These are phyloP conservation scores for Troides helena DNA, from an alignment of 2,888 invertebrate genomes.

Conservation along the genomic window DNA sequence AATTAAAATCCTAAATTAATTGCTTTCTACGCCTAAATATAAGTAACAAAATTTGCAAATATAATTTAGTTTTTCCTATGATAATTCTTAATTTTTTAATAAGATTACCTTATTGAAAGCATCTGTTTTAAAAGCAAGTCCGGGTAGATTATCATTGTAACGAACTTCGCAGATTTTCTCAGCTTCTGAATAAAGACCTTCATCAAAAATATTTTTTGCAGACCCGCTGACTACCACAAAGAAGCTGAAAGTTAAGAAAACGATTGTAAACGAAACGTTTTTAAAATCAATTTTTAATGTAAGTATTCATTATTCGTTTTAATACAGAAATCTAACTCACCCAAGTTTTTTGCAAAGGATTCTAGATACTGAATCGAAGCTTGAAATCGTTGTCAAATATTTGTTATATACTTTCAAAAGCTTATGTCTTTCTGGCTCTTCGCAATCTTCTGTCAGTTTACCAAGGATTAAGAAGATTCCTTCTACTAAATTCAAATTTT, in stretches of 20 bases:
- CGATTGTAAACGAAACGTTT: too few relatives aligned
- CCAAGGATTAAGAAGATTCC: conserved; percentile 4
- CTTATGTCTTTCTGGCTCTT: background rate
- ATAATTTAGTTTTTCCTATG: too few relatives aligned
- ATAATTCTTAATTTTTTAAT: background rate
- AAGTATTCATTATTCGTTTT: background rate
- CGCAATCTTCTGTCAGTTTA: background rate
- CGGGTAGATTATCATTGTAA: background rate
- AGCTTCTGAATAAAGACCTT: conserved; percentile 1
- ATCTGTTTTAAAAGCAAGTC: conserved; percentile 5
- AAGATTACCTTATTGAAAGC: conserved; percentile 4
- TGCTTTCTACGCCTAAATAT: too few relatives aligned
- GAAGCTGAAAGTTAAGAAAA: conserved; percentile 2
- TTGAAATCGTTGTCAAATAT: background rate
- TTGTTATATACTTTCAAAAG: background rate
- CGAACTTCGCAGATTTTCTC: conserved; percentile 16
- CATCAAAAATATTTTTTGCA: conserved; percentile 11
- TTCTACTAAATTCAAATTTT: conserved; percentile 2
- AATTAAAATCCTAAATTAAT: background rate
- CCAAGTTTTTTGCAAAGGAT: conserved; percentile 10
- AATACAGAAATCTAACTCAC: background rate
- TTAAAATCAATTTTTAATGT: too few relatives aligned
- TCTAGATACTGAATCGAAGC: conserved; percentile 11
- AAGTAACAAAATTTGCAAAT: too few relatives aligned
- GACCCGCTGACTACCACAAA: conserved; percentile 6